Evolutionary conservation across 2,113 vertebrate genomes (phyloP).

Genomic region (Serinus canaria): DNA sequence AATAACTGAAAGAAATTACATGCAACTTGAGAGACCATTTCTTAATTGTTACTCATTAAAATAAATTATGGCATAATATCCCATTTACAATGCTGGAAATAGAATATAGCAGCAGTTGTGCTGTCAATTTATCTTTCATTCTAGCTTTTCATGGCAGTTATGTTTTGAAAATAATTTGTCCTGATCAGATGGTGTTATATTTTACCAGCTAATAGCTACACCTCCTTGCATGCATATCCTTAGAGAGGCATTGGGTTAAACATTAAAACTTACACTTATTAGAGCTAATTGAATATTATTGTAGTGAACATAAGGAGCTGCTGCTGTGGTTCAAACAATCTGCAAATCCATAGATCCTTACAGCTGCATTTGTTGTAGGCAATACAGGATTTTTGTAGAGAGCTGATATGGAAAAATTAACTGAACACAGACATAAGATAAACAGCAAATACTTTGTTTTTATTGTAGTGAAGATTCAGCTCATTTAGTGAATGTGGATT

Average conservation of each 20-base stretch:
- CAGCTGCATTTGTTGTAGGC: background rate
- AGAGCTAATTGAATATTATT: conserved; percentile 38
- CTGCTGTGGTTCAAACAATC: background rate
- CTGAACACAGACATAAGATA: background rate
- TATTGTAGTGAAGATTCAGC: background rate
- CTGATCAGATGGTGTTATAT: conserved; percentile 36
- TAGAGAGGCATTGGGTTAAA: conserved; percentile 20
- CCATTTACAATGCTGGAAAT: conserved; percentile 75
- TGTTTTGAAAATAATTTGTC: conserved; percentile 60
- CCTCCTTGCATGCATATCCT: conserved; percentile 23
- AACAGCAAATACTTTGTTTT: background rate
- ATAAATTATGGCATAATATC: conserved; percentile 76
- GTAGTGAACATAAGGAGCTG: background rate
- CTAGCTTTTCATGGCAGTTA: conserved; percentile 54
- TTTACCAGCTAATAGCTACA: conserved; percentile 26
- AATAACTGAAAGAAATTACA: conserved; percentile 78
- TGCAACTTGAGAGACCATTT: conserved; percentile 67
- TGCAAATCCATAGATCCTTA: background rate
- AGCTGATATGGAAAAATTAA: background rate
- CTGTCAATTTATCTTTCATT: conserved; percentile 69
- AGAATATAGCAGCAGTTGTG: conserved; percentile 72
- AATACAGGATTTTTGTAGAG: background rate
- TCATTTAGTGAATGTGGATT: fast-evolving
- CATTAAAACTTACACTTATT: background rate
- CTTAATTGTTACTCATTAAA: conserved; percentile 78